Conservation (phyloP, 2,888 invertebrate species). For the Drosophila nr. perissopoda region DNA sequence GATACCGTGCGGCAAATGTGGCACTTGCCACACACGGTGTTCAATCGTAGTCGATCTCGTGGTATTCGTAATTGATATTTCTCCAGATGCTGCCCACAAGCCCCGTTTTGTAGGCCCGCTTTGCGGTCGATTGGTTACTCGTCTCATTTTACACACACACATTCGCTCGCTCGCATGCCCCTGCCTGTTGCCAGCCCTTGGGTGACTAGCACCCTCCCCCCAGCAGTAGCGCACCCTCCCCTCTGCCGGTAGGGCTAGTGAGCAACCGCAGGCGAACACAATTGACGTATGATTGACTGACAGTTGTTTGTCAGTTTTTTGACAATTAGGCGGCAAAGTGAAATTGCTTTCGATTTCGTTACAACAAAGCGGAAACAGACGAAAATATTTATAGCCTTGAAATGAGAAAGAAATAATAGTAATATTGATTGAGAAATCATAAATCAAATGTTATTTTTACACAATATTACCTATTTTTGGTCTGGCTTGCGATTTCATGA, state of each 20-base stretch:
- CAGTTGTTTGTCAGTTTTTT: conserved; percentile 76
- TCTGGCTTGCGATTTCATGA: conserved; percentile 14
- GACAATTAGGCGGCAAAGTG: conserved; percentile 76
- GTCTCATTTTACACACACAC: conserved; percentile 49
- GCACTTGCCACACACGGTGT: conserved; percentile 45
- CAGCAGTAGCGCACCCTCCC: background rate
- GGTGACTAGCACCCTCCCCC: background rate
- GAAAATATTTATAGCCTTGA: conserved; percentile 29
- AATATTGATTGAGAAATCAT: conserved; percentile 60
- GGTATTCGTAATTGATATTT: conserved; percentile 44
- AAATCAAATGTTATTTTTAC: conserved; percentile 61
- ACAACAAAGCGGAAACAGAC: conserved; percentile 4
- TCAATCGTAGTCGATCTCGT: conserved; percentile 10
- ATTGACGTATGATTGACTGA: conserved; percentile 78
- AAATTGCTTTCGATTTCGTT: conserved; percentile 78
- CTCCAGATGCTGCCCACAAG: conserved; percentile 43
- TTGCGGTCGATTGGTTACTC: conserved; percentile 70
- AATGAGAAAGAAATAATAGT: conserved; percentile 8
- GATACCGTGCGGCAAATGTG: background rate
- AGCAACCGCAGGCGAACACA: conserved; percentile 58
- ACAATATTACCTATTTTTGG: conserved; percentile 55
- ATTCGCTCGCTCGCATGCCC: background rate
- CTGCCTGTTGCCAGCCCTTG: conserved; percentile 36
- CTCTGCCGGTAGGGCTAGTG: background rate
- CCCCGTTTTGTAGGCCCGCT: conserved; percentile 51